Evolutionary conservation across 2,113 vertebrate species (phyloP).

Genomic region (Castor canadensis): DNA sequence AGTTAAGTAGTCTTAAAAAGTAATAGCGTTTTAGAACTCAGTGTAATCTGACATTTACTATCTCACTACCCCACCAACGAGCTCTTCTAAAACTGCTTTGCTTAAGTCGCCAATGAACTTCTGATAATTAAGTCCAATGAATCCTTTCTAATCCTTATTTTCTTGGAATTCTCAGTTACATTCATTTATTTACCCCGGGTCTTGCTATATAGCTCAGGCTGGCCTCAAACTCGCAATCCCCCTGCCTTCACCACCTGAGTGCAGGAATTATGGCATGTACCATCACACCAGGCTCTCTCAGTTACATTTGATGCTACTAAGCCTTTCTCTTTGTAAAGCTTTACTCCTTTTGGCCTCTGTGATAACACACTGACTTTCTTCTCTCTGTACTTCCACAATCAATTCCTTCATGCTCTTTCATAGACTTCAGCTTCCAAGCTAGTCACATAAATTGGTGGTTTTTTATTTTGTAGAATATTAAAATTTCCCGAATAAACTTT

Average conservation of each 20-base stretch:
- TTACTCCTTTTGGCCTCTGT: not conserved
- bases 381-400: not conserved
- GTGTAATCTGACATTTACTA: not conserved
- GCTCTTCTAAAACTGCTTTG: not conserved
- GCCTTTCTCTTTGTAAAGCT: not conserved
- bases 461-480: not conserved
- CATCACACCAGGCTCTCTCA: not conserved
- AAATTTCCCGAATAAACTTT: too few species aligned
- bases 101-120: conserved; percentile 19
- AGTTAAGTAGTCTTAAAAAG: conserved; percentile 19
- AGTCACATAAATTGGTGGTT: not conserved
- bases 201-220: not conserved
- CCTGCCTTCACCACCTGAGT: too few species aligned
- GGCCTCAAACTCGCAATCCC: too few species aligned
- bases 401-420: not conserved
- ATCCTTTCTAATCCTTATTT: conserved; percentile 4
- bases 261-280: too few species aligned
- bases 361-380: not conserved
- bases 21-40: conserved; percentile 44
- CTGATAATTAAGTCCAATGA: not conserved
- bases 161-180: not conserved
- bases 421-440: not conserved
- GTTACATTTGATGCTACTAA: not conserved
- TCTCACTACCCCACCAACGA: not conserved
- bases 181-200: not conserved